Conservation (phyloP, 2,797 vertebrate species). For the Brachymystax lenok region DNA sequence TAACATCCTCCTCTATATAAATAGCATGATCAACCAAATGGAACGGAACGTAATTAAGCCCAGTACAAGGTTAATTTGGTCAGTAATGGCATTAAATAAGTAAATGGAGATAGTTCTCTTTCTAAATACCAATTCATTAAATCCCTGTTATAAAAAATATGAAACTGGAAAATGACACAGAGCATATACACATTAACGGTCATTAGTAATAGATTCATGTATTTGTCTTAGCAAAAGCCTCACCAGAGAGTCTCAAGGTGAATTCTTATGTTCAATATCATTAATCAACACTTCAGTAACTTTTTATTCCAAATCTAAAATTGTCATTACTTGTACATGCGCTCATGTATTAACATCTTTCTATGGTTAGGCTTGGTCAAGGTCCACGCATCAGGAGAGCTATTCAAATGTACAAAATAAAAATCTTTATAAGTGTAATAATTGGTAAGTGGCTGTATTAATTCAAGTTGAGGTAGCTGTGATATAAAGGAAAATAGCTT, state of each 20-base stretch:
- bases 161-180: slow-evolving; percentile 93
- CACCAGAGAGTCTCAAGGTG: slow-evolving; percentile 77
- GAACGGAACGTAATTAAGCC: slow-evolving; percentile 99
- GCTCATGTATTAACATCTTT: slow-evolving; percentile 35
- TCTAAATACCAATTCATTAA: slow-evolving; percentile 99
- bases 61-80: slow-evolving; percentile 98
- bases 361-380: slow-evolving; percentile 53
- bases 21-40: slow-evolving; percentile 92
- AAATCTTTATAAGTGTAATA: slow-evolving; percentile 45
- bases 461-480: background rate
- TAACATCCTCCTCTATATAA: slow-evolving; percentile 82
- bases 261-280: slow-evolving; percentile 80
- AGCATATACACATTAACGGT: slow-evolving; percentile 90
- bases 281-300: slow-evolving; percentile 74
- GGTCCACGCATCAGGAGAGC: slow-evolving; percentile 63
- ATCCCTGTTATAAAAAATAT: slow-evolving; percentile 94
- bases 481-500: background rate
- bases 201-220: slow-evolving; percentile 68
- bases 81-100: slow-evolving; percentile 97
- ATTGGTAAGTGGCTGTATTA: slow-evolving; percentile 32
- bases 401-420: slow-evolving; percentile 63
- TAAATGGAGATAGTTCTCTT: slow-evolving; percentile 94
- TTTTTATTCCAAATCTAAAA: slow-evolving; percentile 48
- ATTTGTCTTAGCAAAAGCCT: slow-evolving; percentile 72
- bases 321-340: slow-evolving; percentile 48